phyloP scores from a whole-genome alignment of 2,797 vertebrate species.

The Thaleichthys pacificus region DNA sequence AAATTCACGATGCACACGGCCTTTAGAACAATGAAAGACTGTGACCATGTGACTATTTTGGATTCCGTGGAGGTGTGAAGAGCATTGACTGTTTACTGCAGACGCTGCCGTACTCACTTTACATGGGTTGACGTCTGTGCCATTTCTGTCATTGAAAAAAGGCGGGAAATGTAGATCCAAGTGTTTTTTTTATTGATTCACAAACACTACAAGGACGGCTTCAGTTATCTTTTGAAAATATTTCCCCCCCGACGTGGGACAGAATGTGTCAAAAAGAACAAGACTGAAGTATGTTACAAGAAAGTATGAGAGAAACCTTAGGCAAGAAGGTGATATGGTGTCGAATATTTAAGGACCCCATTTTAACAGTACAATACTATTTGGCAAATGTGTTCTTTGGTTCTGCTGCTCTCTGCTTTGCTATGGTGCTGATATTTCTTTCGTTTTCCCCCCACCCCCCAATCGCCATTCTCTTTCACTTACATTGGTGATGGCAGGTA shows the following conservation, averaged over 20 bases:
- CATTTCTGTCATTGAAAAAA: constrained; percentile 3
- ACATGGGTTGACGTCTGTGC: constrained; percentile 12
- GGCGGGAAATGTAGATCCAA: constrained; percentile 3
- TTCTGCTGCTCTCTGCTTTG: constrained; percentile 42
- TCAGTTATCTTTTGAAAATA: constrained; percentile 4
- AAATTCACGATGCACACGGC: background rate
- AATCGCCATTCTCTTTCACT: background rate
- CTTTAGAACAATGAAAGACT: background rate
- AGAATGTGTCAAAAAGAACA: constrained; percentile 2
- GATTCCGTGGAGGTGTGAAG: background rate
- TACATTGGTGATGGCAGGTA: constrained; percentile 4
- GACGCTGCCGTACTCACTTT: constrained; percentile 44
- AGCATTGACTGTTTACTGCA: constrained; percentile 2
- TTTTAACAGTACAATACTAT: constrained; percentile 49
- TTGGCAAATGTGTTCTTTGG: constrained; percentile 30
- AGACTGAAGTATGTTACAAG: background rate
- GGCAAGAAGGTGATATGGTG: constrained; percentile 35
- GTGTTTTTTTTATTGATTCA: constrained; percentile 14
- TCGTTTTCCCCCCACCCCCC: no score
- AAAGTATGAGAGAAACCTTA: background rate
- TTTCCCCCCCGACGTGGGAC: constrained; percentile 10
- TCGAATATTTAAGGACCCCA: constrained; percentile 34
- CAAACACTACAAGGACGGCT: constrained; percentile 50
- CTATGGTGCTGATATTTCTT: constrained; percentile 48
- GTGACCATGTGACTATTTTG: background rate